Conservation (phyloP, 2,113 vertebrate genomes). For the Micronycteris hirsuta region DNA sequence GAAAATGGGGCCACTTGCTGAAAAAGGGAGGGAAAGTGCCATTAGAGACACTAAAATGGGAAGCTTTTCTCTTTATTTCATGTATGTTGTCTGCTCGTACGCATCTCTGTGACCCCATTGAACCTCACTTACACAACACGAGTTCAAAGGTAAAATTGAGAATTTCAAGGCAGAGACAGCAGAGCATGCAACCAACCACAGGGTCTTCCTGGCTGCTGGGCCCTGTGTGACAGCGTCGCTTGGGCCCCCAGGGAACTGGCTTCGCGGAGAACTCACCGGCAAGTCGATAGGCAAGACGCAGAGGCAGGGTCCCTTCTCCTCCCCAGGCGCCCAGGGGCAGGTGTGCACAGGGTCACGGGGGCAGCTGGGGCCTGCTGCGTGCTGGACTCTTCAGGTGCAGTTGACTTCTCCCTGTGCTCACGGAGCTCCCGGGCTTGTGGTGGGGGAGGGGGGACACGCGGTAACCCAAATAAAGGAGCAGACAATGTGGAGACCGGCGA, state of each 20-base stretch:
- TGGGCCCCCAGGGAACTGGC: rapidly evolving
- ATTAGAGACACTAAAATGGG: neutral
- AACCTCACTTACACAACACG: neutral
- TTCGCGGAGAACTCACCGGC: too few species aligned
- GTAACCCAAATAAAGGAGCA: neutral
- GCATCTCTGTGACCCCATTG: neutral
- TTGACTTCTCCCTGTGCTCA: neutral
- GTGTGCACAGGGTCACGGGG: too few species aligned
- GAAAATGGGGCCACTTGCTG: neutral
- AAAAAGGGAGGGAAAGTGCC: neutral
- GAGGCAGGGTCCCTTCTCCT: neutral
- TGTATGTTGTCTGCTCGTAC: neutral
- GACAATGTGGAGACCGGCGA: neutral
- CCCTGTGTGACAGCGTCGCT: too few species aligned
- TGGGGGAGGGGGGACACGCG: too few species aligned
- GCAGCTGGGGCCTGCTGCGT: neutral
- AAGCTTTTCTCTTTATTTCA: neutral
- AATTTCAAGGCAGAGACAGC: neutral
- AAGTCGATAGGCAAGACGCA: neutral
- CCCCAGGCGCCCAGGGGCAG: neutral
- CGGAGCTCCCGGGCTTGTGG: neutral
- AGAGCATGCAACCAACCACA: neutral
- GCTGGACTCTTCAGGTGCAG: neutral
- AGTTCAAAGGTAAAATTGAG: neutral
- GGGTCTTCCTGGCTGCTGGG: neutral